A percentile compares a stretch with the other conserved stretches of the same genome.
Evolutionary conservation across 2,113 vertebrate species (phyloP).

Genomic region (Serilophus lunatus): DNA sequence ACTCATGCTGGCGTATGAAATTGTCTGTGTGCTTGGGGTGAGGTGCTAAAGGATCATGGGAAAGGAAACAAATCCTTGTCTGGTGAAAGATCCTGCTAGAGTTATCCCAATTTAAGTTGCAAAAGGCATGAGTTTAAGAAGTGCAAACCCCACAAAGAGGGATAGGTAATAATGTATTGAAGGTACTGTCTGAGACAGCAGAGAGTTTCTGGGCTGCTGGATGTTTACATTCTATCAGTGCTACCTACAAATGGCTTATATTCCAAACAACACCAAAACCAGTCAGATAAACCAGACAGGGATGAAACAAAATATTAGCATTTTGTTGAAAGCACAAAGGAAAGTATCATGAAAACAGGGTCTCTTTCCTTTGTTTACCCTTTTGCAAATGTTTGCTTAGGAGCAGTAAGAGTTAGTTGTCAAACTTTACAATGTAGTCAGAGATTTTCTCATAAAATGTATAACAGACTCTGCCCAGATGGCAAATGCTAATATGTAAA

Average conservation of each 20-base stretch:
- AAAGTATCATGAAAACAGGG: neutral
- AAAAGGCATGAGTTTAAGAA: neutral
- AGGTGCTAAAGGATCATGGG: neutral
- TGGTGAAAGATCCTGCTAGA: neutral
- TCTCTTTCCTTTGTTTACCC: slow-evolving; percentile 56
- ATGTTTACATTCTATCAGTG: neutral
- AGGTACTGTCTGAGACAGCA: neutral
- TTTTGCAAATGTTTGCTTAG: slow-evolving; percentile 62
- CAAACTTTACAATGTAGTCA: slow-evolving; percentile 58
- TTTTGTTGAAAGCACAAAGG: neutral
- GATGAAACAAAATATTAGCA: neutral
- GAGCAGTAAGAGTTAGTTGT: slow-evolving; percentile 66
- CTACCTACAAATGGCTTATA: neutral
- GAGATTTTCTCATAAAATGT: slow-evolving; percentile 67
- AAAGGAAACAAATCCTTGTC: neutral
- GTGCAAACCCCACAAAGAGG: neutral
- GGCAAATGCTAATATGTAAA: slow-evolving; percentile 70
- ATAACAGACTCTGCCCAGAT: slow-evolving; percentile 70
- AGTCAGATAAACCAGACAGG: neutral
- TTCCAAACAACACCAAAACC: neutral
- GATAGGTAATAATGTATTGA: neutral
- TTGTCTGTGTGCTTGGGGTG: neutral
- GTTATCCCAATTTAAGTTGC: neutral
- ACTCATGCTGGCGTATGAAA: neutral
- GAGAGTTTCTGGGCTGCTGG: neutral